Base-by-base conservation (phyloP, 2,888 invertebrate genomes). In the Hydropsyche betteni region DNA sequence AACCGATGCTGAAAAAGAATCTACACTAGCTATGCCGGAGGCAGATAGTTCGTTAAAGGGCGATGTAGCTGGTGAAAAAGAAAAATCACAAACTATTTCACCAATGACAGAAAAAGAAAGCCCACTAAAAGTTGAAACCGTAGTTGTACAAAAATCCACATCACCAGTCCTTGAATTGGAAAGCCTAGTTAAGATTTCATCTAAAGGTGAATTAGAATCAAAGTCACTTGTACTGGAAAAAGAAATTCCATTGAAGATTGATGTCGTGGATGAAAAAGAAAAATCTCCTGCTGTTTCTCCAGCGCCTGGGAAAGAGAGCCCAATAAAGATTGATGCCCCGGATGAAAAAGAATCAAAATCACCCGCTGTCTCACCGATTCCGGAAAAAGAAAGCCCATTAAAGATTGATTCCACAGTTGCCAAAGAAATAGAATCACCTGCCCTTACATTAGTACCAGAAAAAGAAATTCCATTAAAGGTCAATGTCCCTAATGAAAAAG, bases 251-350 rank as follows among this genome's bases (percentile, higher is more conserved):
- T 44, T 10, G 10, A 44, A 44, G 10, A 10, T 8, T 8, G 44
- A 44, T 44, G 44, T 1, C 10, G 44, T 1, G 7, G 68, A 69
- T n/a, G 50, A 5, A 2, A n/a, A 36, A 16, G 24, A 10, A n/a
- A 16, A 38, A 44, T 69, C 69, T n/a, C 38, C 50, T 3, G 33
- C 69, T n/a, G 4, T 33, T 33, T 69, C 69, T 2, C 69, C 69
- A 44, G 5, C 24, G 6, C n/a, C 16, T 44, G n/a, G 24, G 2
- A 36, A 24, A 34, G 10, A 44, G 3, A 10, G 10, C 10, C 10
- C 44, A 2, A 1, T 10, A 44, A 44, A 8, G 0, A 10, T 44
- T 8, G 10, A 8, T 4, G 44, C 6, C 1, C 1, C 4, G 3
- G 1, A 44, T 6, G 10, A 6, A 44, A 44, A 44, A 44, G 44